Evolutionary conservation across 2,888 invertebrate species (phyloP).

Genomic region (Exephanes ischioxanthus): DNA sequence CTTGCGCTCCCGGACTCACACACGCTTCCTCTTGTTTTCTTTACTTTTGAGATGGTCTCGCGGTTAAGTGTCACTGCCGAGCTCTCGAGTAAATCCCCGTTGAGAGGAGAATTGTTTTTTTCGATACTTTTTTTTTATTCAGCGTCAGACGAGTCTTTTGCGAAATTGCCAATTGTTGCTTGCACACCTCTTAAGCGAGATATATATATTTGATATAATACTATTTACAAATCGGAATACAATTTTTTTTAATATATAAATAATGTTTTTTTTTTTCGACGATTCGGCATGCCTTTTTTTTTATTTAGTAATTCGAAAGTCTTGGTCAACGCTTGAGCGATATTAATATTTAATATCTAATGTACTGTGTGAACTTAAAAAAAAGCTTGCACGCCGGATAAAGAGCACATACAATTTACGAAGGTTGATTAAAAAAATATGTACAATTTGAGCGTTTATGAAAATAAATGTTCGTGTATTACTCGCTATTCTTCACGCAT

Average conservation of each 20-base stretch:
- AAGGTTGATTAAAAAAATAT: not conserved
- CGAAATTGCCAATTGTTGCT: too few relatives aligned
- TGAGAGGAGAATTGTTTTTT: not conserved
- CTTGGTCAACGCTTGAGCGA: too few relatives aligned
- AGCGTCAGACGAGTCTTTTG: not conserved
- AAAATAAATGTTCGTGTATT: not conserved
- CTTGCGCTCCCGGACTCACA: not conserved
- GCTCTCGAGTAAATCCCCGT: not conserved
- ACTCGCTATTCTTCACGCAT: not conserved
- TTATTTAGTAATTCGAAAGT: not conserved
- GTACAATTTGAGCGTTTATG: not conserved
- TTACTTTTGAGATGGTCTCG: constrained; percentile 8
- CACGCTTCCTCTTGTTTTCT: constrained; percentile 33
- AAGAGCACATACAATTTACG: not conserved
- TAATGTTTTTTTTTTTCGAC: too few relatives aligned
- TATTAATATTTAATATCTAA: not conserved
- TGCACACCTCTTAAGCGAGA: too few relatives aligned
- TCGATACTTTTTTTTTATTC: not conserved
- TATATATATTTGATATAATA: too few relatives aligned
- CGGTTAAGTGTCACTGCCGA: constrained; percentile 7
- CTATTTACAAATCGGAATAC: too few relatives aligned
- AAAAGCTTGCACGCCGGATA: not conserved
- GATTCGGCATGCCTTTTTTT: not conserved
- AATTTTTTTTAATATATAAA: too few relatives aligned
- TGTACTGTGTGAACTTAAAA: not conserved